A percentile compares a stretch with the other conserved stretches of the same genome.
Conservation (phyloP, 2,113 vertebrate species). For the Thymallus thymallus region DNA sequence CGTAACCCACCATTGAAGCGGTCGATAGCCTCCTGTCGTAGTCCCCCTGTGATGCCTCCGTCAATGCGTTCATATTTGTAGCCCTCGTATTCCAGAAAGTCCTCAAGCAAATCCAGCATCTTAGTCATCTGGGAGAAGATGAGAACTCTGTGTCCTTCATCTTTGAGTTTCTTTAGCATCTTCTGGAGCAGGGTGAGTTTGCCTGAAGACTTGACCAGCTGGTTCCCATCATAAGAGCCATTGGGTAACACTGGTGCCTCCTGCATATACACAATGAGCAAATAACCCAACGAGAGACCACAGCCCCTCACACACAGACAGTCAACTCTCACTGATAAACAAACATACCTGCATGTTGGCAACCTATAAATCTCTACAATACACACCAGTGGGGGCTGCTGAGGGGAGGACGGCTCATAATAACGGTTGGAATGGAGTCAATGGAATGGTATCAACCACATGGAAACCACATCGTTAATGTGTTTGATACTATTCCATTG, state of each 20-base stretch:
- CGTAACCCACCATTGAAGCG: slow-evolving; percentile 88
- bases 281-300: not conserved
- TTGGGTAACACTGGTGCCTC: slow-evolving; percentile 93
- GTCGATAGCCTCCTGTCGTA: slow-evolving; percentile 96
- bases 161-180: slow-evolving; percentile 93
- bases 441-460: too few species aligned
- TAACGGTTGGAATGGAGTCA: too few species aligned
- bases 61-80: slow-evolving; percentile 98
- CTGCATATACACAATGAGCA: slow-evolving; percentile 59
- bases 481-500: too few species aligned
- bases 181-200: slow-evolving; percentile 96
- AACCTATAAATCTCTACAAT: not conserved
- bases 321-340: not conserved
- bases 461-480: too few species aligned
- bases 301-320: not conserved
- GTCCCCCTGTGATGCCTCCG: slow-evolving; percentile 90
- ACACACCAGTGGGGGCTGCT: not conserved
- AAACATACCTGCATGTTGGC: not conserved
- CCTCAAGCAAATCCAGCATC: slow-evolving; percentile 96
- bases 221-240: slow-evolving; percentile 94
- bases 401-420: too few species aligned
- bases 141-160: slow-evolving; percentile 92
- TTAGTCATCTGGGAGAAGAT: slow-evolving; percentile 99
- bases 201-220: slow-evolving; percentile 93
- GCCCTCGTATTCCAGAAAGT: slow-evolving; percentile 93